These are phyloP conservation scores for Drosophila pectinifera DNA, from an alignment of 1,140 invertebrate species.

Conservation along the genomic window DNA sequence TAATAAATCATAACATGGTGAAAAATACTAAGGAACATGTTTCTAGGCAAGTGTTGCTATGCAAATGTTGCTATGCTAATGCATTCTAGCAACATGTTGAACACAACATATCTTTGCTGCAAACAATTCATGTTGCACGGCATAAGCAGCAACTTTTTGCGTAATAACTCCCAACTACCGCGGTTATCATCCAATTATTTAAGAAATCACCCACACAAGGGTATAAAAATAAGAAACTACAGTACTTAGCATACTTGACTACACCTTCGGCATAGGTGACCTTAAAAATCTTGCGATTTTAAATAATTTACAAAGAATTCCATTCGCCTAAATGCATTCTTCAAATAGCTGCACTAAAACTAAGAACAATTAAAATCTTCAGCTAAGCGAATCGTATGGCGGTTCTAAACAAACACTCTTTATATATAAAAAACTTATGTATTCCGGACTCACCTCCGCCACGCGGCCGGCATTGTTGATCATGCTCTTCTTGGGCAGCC, in stretches of 20 bases:
- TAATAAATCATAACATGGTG: neutral
- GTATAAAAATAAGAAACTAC: neutral
- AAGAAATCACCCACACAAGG: neutral
- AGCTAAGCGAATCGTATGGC: neutral
- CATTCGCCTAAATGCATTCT: conserved; percentile 3
- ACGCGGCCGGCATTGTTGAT: conserved; percentile 86
- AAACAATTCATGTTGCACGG: neutral
- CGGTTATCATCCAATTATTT: neutral
- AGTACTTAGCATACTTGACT: neutral
- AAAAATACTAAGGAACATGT: neutral
- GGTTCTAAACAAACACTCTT: neutral
- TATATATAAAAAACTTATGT: neutral
- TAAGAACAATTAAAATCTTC: neutral
- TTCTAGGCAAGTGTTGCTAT: too few species aligned
- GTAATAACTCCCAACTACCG: neutral
- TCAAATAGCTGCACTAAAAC: neutral
- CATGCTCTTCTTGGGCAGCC: conserved; percentile 86
- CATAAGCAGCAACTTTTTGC: neutral
- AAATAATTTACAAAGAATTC: conserved; percentile 7
- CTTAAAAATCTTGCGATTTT: neutral
- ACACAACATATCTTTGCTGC: neutral
- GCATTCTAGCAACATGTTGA: neutral
- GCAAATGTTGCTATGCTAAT: neutral
- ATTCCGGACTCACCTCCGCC: conserved; percentile 75
- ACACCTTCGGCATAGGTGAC: neutral